Evolutionary conservation across 2,797 vertebrate species (phyloP).

Genomic region (Bradypodion ventrale): DNA sequence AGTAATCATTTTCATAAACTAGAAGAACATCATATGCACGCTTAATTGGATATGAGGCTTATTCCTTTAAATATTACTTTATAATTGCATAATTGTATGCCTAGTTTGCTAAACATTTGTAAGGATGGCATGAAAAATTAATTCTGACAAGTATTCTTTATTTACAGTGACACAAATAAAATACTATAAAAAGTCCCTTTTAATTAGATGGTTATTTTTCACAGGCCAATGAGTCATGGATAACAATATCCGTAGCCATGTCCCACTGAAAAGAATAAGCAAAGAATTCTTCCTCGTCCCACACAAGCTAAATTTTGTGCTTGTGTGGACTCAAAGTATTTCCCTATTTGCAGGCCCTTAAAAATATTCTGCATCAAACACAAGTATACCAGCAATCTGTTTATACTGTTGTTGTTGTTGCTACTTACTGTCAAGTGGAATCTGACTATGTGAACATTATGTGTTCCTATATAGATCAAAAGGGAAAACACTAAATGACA

Average conservation of each 20-base stretch:
- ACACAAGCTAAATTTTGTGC: too few species aligned
- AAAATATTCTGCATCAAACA: too few species aligned
- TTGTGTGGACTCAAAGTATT: not conserved
- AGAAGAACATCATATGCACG: slow-evolving; percentile 9
- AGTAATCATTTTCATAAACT: slow-evolving; percentile 50
- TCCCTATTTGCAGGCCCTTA: too few species aligned
- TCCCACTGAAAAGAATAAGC: too few species aligned
- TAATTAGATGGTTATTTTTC: not conserved
- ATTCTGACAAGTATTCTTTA: slow-evolving; percentile 60
- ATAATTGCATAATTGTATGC: not conserved
- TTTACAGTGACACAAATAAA: too few species aligned
- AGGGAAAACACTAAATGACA: slow-evolving; percentile 18
- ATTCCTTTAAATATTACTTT: slow-evolving; percentile 6
- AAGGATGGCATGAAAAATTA: slow-evolving; percentile 64
- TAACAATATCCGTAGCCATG: too few species aligned
- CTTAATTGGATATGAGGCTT: not conserved
- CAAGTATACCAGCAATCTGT: too few species aligned
- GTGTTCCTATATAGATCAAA: slow-evolving; percentile 20
- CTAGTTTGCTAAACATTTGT: slow-evolving; percentile 51
- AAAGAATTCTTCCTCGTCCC: too few species aligned
- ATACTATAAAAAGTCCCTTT: slow-evolving; percentile 15
- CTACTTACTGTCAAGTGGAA: not conserved
- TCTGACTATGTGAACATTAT: not conserved
- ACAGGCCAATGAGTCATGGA: too few species aligned
- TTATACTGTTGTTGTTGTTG: too few species aligned